phyloP scores from a whole-genome alignment of 2,113 vertebrate genomes.

The Gambusia affinis region DNA sequence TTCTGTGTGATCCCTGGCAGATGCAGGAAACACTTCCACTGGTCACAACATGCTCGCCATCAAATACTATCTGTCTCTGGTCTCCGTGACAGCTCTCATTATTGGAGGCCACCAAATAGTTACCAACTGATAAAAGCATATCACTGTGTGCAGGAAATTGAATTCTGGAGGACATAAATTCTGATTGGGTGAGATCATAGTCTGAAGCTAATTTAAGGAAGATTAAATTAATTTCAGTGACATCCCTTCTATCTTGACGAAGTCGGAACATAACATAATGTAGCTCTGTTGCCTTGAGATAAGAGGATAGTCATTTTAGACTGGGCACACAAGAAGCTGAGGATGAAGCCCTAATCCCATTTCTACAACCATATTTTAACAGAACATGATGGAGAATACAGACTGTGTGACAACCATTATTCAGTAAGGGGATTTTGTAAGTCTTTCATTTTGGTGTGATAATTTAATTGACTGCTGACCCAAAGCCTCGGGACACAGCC shows the following conservation, averaged over 20 bases:
- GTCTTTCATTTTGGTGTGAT: slow-evolving; percentile 71
- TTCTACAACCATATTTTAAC: slow-evolving; percentile 62
- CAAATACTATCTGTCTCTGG: slow-evolving; percentile 59
- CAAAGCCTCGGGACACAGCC: slow-evolving; percentile 70
- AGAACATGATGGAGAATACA: slow-evolving; percentile 69
- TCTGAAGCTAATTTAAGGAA: slow-evolving; percentile 94
- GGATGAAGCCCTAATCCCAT: slow-evolving; percentile 76
- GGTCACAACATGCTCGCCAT: slow-evolving; percentile 73
- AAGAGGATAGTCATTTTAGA: slow-evolving; percentile 74
- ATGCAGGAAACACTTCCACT: slow-evolving; percentile 50
- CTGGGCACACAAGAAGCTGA: slow-evolving; percentile 66
- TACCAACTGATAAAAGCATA: slow-evolving; percentile 79
- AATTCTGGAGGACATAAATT: slow-evolving; percentile 88
- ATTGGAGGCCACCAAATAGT: slow-evolving; percentile 70
- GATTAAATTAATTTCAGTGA: slow-evolving; percentile 97
- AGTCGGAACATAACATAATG: slow-evolving; percentile 73
- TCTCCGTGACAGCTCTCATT: slow-evolving; percentile 75
- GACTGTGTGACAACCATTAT: slow-evolving; percentile 72
- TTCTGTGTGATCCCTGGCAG: slow-evolving; percentile 7
- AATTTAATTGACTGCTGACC: slow-evolving; percentile 79
- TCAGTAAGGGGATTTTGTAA: slow-evolving; percentile 71
- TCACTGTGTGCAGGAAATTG: slow-evolving; percentile 87
- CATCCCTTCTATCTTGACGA: slow-evolving; percentile 85
- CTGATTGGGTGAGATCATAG: slow-evolving; percentile 69
- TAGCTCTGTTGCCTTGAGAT: slow-evolving; percentile 77